Evolutionary conservation across 2,888 invertebrate genomes (phyloP).

Genomic region (Linnaemya vulpina): DNA sequence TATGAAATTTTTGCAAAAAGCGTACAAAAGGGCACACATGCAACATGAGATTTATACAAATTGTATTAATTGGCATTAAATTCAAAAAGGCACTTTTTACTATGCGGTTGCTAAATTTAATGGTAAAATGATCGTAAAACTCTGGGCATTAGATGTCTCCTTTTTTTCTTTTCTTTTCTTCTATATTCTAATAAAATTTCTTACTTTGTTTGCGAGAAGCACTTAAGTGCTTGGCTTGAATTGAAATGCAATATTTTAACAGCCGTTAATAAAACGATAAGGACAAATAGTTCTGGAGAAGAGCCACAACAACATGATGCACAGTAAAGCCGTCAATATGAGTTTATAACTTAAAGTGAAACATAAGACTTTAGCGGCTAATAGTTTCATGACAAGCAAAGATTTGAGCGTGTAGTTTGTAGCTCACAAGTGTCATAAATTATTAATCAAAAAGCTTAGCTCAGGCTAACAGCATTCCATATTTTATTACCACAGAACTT

Average conservation of each 20-base stretch:
- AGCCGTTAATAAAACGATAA: no score
- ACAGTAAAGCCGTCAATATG: no score
- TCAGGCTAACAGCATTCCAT: no score
- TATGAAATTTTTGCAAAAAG: background rate
- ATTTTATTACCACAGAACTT: no score
- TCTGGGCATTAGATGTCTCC: background rate
- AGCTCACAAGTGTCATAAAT: no score
- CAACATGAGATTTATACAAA: background rate
- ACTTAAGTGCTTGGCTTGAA: background rate
- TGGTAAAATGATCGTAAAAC: background rate
- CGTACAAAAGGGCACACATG: background rate
- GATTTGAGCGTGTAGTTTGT: no score
- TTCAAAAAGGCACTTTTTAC: constrained; percentile 20
- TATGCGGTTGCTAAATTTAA: constrained; percentile 6
- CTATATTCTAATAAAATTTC: constrained; percentile 17
- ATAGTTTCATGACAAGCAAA: no score
- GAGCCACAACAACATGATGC: no score
- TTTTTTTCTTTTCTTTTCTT: background rate
- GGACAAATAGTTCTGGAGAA: no score
- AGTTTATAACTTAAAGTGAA: no score
- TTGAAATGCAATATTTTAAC: background rate
- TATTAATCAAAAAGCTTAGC: no score
- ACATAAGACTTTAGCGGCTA: no score
- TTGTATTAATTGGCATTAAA: constrained; percentile 40
- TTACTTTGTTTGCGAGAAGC: constrained; percentile 6